Conservation (phyloP, 2,888 invertebrate genomes). For the Macaria notata region DNA sequence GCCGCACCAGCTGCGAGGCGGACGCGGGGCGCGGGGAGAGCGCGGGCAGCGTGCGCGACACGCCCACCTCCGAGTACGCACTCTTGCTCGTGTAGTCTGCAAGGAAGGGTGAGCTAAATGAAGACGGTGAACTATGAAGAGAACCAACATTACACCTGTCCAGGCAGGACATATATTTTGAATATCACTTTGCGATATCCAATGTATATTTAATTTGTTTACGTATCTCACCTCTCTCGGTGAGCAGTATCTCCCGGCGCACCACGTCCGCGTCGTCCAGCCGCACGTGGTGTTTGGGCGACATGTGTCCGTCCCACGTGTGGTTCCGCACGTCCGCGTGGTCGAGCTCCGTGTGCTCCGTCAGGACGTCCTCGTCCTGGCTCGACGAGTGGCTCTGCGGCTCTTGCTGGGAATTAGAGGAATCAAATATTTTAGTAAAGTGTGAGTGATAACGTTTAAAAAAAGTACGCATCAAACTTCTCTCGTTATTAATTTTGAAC, state of each 20-base stretch:
- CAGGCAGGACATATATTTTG: no score
- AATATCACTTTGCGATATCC: no score
- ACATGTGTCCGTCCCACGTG: conserved; percentile 49
- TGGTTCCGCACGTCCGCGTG: conserved; percentile 42
- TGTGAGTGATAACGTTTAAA: no score
- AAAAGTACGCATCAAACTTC: no score
- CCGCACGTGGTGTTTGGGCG: conserved; percentile 48
- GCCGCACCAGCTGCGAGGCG: conserved; percentile 63
- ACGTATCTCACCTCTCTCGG: conserved; percentile 57
- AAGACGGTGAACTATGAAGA: no score
- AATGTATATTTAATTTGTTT: no score
- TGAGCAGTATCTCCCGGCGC: conserved; percentile 60
- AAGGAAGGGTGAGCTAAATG: not conserved
- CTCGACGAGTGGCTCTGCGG: conserved; percentile 53
- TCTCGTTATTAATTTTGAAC: no score
- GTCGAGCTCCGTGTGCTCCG: conserved; percentile 1
- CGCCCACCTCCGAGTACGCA: conserved; percentile 55
- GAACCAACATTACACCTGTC: no score
- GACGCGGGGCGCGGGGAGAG: conserved; percentile 59
- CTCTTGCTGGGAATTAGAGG: conserved; percentile 36
- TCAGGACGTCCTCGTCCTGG: conserved; percentile 46
- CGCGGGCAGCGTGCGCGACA: conserved; percentile 38
- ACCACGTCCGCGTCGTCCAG: conserved; percentile 53
- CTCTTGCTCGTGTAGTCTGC: conserved; percentile 54
- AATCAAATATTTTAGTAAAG: no score